Evolutionary conservation across 2,113 vertebrate species (phyloP).

Genomic region (Sander lucioperca): DNA sequence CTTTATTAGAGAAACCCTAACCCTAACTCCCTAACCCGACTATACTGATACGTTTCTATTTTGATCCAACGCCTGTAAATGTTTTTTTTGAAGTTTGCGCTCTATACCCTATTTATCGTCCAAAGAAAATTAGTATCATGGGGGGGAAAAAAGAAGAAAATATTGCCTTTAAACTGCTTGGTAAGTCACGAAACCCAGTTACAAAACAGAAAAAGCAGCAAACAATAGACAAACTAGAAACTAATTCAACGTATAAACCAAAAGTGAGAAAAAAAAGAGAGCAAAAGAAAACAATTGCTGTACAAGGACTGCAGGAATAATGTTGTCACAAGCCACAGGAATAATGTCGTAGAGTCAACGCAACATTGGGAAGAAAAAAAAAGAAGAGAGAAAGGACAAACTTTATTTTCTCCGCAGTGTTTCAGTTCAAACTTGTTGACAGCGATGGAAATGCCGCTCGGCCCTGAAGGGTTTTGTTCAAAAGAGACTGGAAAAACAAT

Average conservation of each 20-base stretch:
- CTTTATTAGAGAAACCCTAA: background rate
- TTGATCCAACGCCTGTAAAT: background rate
- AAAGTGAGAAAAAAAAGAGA: background rate
- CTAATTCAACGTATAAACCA: background rate
- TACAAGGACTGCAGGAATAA: background rate
- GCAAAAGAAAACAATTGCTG: background rate
- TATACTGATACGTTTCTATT: background rate
- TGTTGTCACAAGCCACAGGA: no score
- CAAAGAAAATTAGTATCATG: background rate
- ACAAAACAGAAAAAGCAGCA: background rate
- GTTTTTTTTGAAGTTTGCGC: background rate
- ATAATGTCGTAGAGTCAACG: background rate
- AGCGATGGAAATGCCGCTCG: conserved; percentile 22
- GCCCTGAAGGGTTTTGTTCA: conserved; percentile 8
- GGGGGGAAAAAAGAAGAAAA: background rate
- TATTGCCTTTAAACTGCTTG: no score
- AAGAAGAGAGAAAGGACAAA: background rate
- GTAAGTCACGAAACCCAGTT: no score
- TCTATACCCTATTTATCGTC: background rate
- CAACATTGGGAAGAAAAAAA: background rate
- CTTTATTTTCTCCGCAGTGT: conserved; percentile 9
- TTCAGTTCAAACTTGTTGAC: conserved; percentile 24
- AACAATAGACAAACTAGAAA: background rate
- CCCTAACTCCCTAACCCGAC: no score
- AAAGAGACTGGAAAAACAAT: conserved; percentile 37